Conservation (phyloP, 2,797 vertebrate species). For the Pangasius sanitwongsei region DNA sequence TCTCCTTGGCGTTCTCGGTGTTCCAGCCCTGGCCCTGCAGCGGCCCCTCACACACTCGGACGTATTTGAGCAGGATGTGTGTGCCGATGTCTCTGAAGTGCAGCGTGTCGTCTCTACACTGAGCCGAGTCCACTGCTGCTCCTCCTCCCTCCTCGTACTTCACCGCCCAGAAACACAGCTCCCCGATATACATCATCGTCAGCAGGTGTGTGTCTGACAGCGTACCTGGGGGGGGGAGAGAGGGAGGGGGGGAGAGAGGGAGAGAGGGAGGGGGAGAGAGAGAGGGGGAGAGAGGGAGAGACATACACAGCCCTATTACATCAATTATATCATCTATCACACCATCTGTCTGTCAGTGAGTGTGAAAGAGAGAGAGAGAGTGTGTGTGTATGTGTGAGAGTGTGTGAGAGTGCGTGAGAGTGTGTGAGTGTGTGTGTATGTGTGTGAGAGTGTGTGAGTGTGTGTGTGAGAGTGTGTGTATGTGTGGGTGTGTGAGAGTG, state of each 20-base stretch:
- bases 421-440: background rate
- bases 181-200: slow-evolving; percentile 97
- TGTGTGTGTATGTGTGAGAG: slow-evolving; percentile 52
- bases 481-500: slow-evolving; percentile 49
- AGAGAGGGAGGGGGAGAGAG: background rate
- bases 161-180: slow-evolving; percentile 98
- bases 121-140: slow-evolving; percentile 65
- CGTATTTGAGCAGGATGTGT: slow-evolving; percentile 87
- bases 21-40: slow-evolving; percentile 92
- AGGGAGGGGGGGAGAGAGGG: background rate
- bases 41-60: slow-evolving; percentile 89
- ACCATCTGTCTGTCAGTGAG: background rate
- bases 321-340: background rate
- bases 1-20: slow-evolving; percentile 90
- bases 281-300: background rate
- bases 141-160: slow-evolving; percentile 82
- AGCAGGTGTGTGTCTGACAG: slow-evolving; percentile 94
- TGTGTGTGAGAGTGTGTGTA: background rate
- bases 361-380: background rate
- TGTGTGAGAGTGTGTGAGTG: no score
- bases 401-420: background rate
- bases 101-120: slow-evolving; percentile 73
- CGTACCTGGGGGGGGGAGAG: slow-evolving; percentile 73
- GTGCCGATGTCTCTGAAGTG: slow-evolving; percentile 93
- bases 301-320: background rate